Evolutionary conservation across 2,888 invertebrate species (phyloP).

Genomic region (Mythimna ferrago): DNA sequence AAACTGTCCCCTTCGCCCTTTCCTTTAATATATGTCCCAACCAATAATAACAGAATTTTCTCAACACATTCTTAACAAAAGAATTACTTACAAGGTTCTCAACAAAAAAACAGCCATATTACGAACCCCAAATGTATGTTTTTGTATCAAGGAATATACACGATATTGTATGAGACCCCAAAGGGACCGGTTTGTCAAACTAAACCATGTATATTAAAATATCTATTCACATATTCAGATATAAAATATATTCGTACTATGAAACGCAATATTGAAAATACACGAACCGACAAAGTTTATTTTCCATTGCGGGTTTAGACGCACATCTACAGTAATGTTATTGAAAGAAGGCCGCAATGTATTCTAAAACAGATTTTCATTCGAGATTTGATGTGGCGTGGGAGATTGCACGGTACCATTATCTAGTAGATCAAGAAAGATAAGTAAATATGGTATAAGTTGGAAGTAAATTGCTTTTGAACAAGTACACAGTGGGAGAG

Average conservation of each 20-base stretch:
- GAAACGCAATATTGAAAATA: conserved; percentile 27
- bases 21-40: conserved; percentile 11
- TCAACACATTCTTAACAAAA: conserved; percentile 22
- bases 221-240: conserved; percentile 32
- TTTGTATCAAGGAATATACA: conserved; percentile 24
- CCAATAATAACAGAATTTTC: conserved; percentile 21
- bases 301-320: conserved; percentile 30
- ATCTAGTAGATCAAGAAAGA: conserved; percentile 33
- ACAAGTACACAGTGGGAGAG: conserved; percentile 40
- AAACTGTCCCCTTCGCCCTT: conserved; percentile 1
- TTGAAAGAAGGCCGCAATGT: conserved; percentile 44
- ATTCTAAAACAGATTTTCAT: conserved; percentile 41
- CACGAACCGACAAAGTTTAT: conserved; percentile 25
- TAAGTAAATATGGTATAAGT: conserved; percentile 48
- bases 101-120: conserved; percentile 13
- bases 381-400: conserved; percentile 24
- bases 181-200: conserved; percentile 42
- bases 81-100: conserved; percentile 20
- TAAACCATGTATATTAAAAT: conserved; percentile 42
- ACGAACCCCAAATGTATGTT: conserved; percentile 18
- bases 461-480: conserved; percentile 53
- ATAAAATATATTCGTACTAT: conserved; percentile 24
- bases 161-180: conserved; percentile 17
- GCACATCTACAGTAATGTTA: conserved; percentile 18
- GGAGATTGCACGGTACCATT: conserved; percentile 15